Conservation (phyloP, 2,113 vertebrate species). For the Felis catus region DNA sequence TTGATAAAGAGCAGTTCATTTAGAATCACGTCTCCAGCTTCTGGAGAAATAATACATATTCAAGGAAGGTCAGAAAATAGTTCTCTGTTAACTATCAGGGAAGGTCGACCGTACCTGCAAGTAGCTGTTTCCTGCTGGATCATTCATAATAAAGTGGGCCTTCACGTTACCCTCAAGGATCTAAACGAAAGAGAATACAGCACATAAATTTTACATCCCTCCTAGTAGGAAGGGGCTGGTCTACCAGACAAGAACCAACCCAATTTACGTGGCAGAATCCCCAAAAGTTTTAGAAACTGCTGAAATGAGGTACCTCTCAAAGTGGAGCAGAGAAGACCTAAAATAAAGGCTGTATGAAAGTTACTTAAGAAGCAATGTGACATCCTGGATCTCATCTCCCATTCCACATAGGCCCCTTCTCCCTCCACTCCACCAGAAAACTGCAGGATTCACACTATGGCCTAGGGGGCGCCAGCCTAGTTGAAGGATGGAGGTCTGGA, state of each 20-base stretch:
- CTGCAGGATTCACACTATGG: not conserved
- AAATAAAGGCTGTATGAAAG: not conserved
- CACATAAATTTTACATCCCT: not conserved
- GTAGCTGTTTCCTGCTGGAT: constrained; percentile 97
- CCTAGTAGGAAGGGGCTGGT: not conserved
- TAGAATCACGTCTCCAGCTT: constrained; percentile 17
- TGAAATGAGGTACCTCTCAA: not conserved
- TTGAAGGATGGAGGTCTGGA: accelerated
- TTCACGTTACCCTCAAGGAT: constrained; percentile 85
- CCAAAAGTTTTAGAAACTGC: not conserved
- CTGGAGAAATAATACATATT: not conserved
- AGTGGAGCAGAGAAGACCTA: not conserved
- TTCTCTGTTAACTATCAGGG: not conserved
- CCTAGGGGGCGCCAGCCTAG: not conserved
- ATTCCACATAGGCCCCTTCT: not conserved
- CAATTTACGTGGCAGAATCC: not conserved
- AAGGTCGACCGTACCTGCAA: constrained; percentile 88
- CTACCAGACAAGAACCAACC: not conserved
- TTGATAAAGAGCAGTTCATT: not conserved
- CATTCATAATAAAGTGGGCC: constrained; percentile 91
- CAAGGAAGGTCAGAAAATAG: not conserved
- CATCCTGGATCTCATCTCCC: not conserved
- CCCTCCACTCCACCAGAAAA: not conserved
- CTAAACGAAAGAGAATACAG: constrained; percentile 66
- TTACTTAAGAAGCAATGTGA: not conserved